Evolutionary conservation across 1,140 invertebrate species (phyloP).

Genomic region (Cydia fagiglandana): DNA sequence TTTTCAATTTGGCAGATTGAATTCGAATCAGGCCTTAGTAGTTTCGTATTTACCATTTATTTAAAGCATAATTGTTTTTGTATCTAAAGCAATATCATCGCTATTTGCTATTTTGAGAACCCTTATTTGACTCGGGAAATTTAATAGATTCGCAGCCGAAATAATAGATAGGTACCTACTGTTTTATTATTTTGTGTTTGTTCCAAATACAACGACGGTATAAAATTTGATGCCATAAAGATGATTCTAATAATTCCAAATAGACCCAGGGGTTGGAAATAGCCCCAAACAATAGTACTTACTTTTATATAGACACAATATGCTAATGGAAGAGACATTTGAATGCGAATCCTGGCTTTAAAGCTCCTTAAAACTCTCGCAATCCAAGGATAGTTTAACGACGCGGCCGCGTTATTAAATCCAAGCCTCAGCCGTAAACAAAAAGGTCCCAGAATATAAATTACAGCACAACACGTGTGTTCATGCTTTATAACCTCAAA

Average conservation of each 20-base stretch:
- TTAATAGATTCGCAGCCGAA: too few relatives aligned
- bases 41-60: too few relatives aligned
- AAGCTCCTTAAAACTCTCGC: background rate
- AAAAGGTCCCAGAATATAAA: slow-evolving; percentile 31
- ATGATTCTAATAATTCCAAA: background rate
- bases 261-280: background rate
- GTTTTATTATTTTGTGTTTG: too few relatives aligned
- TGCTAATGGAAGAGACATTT: background rate
- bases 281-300: background rate
- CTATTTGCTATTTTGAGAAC: too few relatives aligned
- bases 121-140: too few relatives aligned
- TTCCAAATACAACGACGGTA: too few relatives aligned
- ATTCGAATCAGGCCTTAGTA: too few relatives aligned
- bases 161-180: too few relatives aligned
- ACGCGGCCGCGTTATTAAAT: background rate
- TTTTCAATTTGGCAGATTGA: too few relatives aligned
- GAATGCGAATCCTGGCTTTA: background rate
- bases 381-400: slow-evolving; percentile 24
- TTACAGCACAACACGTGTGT: slow-evolving; percentile 22
- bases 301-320: slow-evolving; percentile 1
- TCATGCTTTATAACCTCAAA: slow-evolving; percentile 30
- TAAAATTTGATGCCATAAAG: too few relatives aligned
- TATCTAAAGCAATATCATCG: too few relatives aligned
- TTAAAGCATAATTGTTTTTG: too few relatives aligned
- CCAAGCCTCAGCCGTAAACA: slow-evolving; percentile 18